phyloP scores from a whole-genome alignment of 2,113 vertebrate genomes.

The Gracilinanus agilis region DNA sequence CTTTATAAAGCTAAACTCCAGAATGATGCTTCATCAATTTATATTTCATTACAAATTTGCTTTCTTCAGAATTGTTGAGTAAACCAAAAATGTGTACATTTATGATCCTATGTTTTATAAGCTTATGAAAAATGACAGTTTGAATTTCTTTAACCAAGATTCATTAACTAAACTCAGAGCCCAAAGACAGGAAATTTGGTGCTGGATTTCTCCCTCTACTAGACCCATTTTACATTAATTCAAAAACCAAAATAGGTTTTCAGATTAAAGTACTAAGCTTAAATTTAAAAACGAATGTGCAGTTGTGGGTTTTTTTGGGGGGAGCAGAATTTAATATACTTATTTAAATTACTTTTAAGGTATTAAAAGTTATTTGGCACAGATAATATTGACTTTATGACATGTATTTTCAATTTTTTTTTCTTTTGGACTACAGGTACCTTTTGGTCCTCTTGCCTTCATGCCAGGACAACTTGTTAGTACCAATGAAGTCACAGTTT shows the following conservation, averaged over 20 bases:
- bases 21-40: constrained; percentile 25
- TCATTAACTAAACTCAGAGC: not conserved
- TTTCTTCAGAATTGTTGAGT: constrained; percentile 40
- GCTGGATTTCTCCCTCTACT: not conserved
- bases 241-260: constrained; percentile 28
- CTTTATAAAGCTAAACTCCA: constrained; percentile 1
- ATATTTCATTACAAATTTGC: constrained; percentile 15
- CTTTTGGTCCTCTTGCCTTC: constrained; percentile 97
- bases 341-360: not conserved
- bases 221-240: constrained; percentile 17
- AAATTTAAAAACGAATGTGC: constrained; percentile 18
- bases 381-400: constrained; percentile 40
- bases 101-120: not conserved
- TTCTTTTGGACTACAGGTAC: constrained; percentile 88
- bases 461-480: constrained; percentile 97
- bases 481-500: constrained; percentile 95
- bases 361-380: constrained; percentile 32
- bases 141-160: not conserved
- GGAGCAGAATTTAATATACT: not conserved
- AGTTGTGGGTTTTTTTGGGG: not conserved
- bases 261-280: constrained; percentile 17
- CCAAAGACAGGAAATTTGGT: not conserved
- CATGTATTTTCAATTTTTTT: constrained; percentile 40
- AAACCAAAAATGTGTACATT: constrained; percentile 28
- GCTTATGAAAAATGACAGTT: not conserved